Evolutionary conservation across 2,888 invertebrate genomes (phyloP), one percentile per base, ranked within the genome.

Genomic region (Pristionchus japonicus): DNA sequence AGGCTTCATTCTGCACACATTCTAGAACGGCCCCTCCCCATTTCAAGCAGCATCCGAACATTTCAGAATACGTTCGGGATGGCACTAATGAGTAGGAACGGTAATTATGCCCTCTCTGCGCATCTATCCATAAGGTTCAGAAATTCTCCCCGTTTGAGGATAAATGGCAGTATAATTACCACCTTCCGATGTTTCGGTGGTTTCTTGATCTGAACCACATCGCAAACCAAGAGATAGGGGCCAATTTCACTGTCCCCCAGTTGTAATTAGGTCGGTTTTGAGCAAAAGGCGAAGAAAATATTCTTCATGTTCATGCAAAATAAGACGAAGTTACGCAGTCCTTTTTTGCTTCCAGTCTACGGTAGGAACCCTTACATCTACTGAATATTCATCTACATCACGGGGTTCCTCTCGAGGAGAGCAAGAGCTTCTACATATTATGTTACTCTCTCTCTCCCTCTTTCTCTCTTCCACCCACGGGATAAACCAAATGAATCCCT

Each of bases 401-500:
- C 70, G 70, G 70, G 70, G 20, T 64, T 64, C 52, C 27, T 6
- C 57, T 23, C 9, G n/a, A 57, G 57, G 57, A 57, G 52, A 20
- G n/a, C 23, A n/a, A n/a, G 40, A n/a, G 77, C 27, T 43, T 2
- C 4, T 15, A 13, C 27, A 77, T 77, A 77, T 27, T 77, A 40
- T 43, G 70, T 74, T 40, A 40, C 40, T 74, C 40, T 31, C 40
- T 40, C 70, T 40, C 40, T 40, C 40, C 7, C 20, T 11, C 64
- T 20, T n/a, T n/a, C n/a, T 17, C 34, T 15, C 13, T 34, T 67
- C 67, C 7, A 34, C 70, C 70, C 70, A 70, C 70, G 37, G 70
- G 70, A 31, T 67, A 67, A 67, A 70, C 70, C 70, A 37, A 34
- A 70, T 37, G 70, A 37, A 70, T 70, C 70, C 70, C 17, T n/a